Base-by-base conservation (phyloP, 2,888 invertebrate genomes). In the Ophion slaviceki region DNA sequence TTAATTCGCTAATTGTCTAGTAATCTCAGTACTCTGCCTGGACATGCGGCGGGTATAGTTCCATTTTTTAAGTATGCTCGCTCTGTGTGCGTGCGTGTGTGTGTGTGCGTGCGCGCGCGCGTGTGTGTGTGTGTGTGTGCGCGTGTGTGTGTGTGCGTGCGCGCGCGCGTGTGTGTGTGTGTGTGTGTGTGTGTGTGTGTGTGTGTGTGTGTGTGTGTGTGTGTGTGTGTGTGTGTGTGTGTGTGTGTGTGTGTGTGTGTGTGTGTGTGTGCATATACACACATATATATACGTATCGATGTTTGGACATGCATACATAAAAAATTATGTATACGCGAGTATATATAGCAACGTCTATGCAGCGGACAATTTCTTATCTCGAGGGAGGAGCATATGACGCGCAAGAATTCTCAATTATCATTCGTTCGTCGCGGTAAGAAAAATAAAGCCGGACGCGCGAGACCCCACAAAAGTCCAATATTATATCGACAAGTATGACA, bases 311-410 rank as follows among this genome's bases (percentile, higher is more conserved):
- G 8, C 17, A 10, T 14, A 61, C 20, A 70, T 28, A 45, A 32
- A 32, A n/a, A n/a, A 40, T 28, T 32, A 28, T 40, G 28, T 17
- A 64, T 20, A 45, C 67, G 20, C 20, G 24, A 4, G 17, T 70
- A 32, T 45, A 28, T 40, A 70, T 20, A 24, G 20, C n/a, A 64
- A 11, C 6, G 1, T 66, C n/a, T 45, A 70, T 53, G 14, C 68
- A 70, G 61, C 32, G 82, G 32, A 70, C 72, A 67, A 59, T 57
- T 40, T 61, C 57, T 80, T 83, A 86, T 86, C 76, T 80, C 83
- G 72, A 59, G 59, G 83, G 80, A 77, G 83, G 82, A 85, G 71
- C 76, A 14, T 80, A 71, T 80, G 79, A 85, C 82, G 82, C 67
- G 71, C 57, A 80, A 67, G 77, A 20, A 77, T 72, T 66, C 72